phyloP scores from a whole-genome alignment of 35 echinoderm and acorn worm species.

The Acanthaster planci region DNA sequence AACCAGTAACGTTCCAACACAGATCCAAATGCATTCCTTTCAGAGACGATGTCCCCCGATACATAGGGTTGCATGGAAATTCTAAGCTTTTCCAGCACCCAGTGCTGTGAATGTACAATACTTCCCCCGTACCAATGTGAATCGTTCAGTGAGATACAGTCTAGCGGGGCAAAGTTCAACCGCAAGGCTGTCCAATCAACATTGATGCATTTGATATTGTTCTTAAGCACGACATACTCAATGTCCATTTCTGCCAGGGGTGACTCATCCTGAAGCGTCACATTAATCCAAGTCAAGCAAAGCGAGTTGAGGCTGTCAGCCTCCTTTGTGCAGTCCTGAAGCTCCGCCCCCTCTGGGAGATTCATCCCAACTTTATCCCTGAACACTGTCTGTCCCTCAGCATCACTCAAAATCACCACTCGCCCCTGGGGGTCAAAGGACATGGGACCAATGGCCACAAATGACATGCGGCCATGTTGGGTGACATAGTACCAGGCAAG shows the following conservation, averaged over 20 bases:
- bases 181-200: constrained; percentile 59
- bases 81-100: constrained; percentile 60
- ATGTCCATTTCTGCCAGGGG: constrained; percentile 47
- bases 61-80: constrained; percentile 83
- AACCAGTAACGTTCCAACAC: constrained; percentile 82
- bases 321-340: constrained; percentile 35
- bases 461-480: constrained; percentile 59
- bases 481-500: constrained; percentile 92
- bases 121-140: constrained; percentile 81
- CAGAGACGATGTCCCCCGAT: constrained; percentile 20
- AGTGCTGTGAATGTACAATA: constrained; percentile 14
- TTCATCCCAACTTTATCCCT: constrained; percentile 36
- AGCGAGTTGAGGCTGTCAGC: constrained; percentile 14
- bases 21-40: constrained; percentile 49
- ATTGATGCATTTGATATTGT: constrained; percentile 40
- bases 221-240: constrained; percentile 11
- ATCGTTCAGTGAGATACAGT: constrained; percentile 66
- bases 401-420: constrained; percentile 34
- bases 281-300: constrained; percentile 78
- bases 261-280: constrained; percentile 45
- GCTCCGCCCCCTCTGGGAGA: constrained; percentile 33
- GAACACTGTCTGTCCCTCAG: background rate
- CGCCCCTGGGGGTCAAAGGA: constrained; percentile 35
- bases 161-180: constrained; percentile 50
- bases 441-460: constrained; percentile 46